A percentile compares a stretch with the other conserved stretches of the same genome.
Conservation (phyloP, 2,797 vertebrate species). For the Artibeus jamaicensis region DNA sequence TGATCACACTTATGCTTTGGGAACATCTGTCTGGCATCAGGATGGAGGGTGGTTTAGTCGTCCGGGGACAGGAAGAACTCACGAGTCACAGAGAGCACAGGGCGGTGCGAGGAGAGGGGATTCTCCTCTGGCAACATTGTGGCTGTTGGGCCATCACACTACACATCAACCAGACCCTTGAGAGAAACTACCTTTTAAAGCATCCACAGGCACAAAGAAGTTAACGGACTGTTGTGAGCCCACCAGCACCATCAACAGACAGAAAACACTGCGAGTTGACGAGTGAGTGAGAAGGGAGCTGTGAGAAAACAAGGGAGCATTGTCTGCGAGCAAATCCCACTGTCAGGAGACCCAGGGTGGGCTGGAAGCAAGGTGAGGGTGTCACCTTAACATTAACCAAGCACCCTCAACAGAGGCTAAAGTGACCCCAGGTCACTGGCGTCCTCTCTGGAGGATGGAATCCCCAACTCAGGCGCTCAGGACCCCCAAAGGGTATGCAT, state of each 20-base stretch:
- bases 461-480: neutral
- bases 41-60: neutral
- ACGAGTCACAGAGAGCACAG: neutral
- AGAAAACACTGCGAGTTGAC: neutral
- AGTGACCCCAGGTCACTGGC: neutral
- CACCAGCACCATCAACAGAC: neutral
- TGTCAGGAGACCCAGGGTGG: neutral
- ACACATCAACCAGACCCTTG: neutral
- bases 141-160: neutral
- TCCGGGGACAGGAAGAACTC: neutral
- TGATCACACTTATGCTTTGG: neutral
- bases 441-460: neutral
- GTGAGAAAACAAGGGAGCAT: neutral
- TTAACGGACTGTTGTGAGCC: neutral
- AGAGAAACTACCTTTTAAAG: neutral
- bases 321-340: neutral
- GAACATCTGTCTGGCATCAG: neutral
- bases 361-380: neutral
- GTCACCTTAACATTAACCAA: neutral
- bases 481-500: neutral
- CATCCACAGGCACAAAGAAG: too few relatives aligned
- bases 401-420: neutral
- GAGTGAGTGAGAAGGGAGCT: neutral
- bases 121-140: neutral
- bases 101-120: neutral